Evolutionary conservation across 2,113 vertebrate species (phyloP).

Genomic region (Aphyosemion australe): DNA sequence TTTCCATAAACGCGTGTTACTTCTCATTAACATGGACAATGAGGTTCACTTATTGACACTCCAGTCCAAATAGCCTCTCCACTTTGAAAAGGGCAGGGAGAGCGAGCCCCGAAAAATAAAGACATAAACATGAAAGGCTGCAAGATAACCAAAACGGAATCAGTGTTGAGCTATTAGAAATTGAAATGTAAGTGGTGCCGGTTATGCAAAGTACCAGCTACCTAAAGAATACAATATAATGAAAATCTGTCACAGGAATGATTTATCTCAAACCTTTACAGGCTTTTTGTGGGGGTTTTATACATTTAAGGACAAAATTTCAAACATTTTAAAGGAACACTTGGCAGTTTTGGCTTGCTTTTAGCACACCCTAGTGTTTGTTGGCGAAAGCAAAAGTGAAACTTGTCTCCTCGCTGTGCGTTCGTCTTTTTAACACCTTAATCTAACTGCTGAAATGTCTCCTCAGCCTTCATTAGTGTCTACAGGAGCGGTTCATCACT

Average conservation of each 20-base stretch:
- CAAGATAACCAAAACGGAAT: conserved; percentile 42
- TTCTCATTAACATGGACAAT: conserved; percentile 77
- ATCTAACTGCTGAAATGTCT: too few relatives aligned
- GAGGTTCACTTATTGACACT: conserved; percentile 75
- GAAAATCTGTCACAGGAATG: not conserved
- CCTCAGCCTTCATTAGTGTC: too few relatives aligned
- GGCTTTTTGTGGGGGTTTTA: too few relatives aligned
- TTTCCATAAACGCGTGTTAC: conserved; percentile 66
- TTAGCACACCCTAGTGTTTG: too few relatives aligned
- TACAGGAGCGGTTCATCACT: too few relatives aligned
- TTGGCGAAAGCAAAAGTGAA: too few relatives aligned
- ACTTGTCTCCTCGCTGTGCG: too few relatives aligned
- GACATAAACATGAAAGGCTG: conserved; percentile 17
- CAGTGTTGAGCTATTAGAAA: conserved; percentile 23
- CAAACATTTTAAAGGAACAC: too few relatives aligned
- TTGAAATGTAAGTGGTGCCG: conserved; percentile 51
- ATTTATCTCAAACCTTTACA: not conserved
- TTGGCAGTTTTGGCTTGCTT: too few relatives aligned
- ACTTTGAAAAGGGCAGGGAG: conserved; percentile 69
- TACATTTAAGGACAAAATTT: too few relatives aligned
- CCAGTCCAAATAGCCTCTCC: conserved; percentile 66
- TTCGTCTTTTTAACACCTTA: too few relatives aligned
- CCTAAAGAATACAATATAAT: conserved; percentile 9
- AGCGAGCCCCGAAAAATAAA: conserved; percentile 18
- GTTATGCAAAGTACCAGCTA: conserved; percentile 1